These are phyloP conservation scores for Drosophila persimilis DNA, from an alignment of 1,140 invertebrate species.

Conservation along the genomic window DNA sequence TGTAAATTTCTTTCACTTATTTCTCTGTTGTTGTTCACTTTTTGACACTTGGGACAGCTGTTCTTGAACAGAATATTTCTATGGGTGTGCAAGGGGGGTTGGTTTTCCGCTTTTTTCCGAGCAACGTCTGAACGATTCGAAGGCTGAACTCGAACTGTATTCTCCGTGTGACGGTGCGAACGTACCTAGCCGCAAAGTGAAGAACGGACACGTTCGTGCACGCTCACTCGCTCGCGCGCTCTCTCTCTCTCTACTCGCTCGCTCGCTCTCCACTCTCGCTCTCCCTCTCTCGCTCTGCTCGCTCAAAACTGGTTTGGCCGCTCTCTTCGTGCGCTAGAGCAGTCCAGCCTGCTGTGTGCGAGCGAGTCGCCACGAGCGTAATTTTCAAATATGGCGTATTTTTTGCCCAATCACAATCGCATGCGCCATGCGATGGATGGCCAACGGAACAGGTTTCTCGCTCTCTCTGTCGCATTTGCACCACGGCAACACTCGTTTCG, in stretches of 20 bases:
- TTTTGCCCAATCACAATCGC: constrained; percentile 82
- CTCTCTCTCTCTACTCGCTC: not conserved
- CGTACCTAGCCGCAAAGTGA: constrained; percentile 54
- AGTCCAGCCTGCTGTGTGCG: constrained; percentile 41
- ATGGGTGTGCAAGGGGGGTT: constrained; percentile 26
- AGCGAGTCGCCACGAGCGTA: constrained; percentile 53
- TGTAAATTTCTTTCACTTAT: not conserved
- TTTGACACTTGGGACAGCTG: constrained; percentile 39
- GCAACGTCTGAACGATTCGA: constrained; percentile 79
- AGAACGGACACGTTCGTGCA: constrained; percentile 24
- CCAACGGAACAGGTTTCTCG: constrained; percentile 46
- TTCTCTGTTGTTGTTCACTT: not conserved
- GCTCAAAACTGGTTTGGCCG: constrained; percentile 59
- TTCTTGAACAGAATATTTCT: constrained; percentile 17
- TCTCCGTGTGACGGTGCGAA: constrained; percentile 21
- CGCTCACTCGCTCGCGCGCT: constrained; percentile 1
- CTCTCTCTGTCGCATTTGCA: constrained; percentile 40
- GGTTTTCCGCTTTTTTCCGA: constrained; percentile 65
- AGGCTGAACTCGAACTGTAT: constrained; percentile 82
- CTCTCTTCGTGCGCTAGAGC: constrained; percentile 20
- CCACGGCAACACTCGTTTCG: constrained; percentile 69
- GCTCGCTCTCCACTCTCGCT: not conserved
- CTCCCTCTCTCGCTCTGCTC: constrained; percentile 8
- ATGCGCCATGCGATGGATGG: constrained; percentile 75
- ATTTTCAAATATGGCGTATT: constrained; percentile 83